These are phyloP conservation scores for Sinocyclocheilus grahami DNA, from an alignment of 2,113 vertebrate genomes.

Conservation along the genomic window DNA sequence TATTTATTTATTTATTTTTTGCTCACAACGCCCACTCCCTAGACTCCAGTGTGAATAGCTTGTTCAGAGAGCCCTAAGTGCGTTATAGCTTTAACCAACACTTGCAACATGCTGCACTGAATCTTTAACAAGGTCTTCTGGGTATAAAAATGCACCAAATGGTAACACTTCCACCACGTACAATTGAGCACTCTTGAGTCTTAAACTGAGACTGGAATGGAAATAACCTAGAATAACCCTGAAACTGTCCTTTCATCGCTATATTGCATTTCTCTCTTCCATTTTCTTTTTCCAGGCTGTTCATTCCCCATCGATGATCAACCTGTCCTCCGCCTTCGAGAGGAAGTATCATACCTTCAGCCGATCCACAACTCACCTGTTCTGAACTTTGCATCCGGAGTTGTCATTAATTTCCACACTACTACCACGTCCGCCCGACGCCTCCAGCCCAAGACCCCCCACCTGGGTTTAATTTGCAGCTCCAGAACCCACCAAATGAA, in stretches of 20 bases:
- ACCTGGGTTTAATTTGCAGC: constrained; percentile 34
- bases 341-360: constrained; percentile 92
- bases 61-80: neutral
- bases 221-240: neutral
- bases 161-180: neutral
- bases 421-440: constrained; percentile 10
- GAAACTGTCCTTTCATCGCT: neutral
- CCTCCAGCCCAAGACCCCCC: neutral
- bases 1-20: no score
- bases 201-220: neutral
- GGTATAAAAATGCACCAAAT: constrained; percentile 6
- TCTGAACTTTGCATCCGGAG: constrained; percentile 71
- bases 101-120: neutral
- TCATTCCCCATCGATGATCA: constrained; percentile 91
- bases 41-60: neutral
- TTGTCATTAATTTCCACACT: constrained; percentile 1
- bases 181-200: neutral
- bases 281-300: constrained; percentile 71
- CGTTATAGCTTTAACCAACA: neutral
- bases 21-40: neutral
- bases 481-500: constrained; percentile 52
- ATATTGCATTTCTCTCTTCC: neutral
- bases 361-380: constrained; percentile 90
- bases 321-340: constrained; percentile 87
- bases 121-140: constrained; percentile 17